Base-by-base conservation (phyloP, 2,797 vertebrate genomes). In the Petrocephalus schoutedeni region DNA sequence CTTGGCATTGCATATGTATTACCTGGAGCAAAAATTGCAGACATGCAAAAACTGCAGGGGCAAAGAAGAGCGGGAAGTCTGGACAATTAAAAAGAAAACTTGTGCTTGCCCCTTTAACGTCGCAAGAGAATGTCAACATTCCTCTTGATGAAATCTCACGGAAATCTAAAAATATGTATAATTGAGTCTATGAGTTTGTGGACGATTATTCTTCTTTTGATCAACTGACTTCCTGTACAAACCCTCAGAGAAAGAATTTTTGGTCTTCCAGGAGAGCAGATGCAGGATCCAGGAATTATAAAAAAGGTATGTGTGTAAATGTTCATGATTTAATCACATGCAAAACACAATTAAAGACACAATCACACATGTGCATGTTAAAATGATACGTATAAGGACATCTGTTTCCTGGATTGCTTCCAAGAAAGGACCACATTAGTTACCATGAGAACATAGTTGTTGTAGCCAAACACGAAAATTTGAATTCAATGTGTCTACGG, bases 181-280 rank as follows among this genome's bases (percentile, higher is more conserved):
- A 51, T 86, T 61, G 58, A 61, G 85, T 61, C 85, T 86, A 21
- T 45, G 85, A 58, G 36, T 64, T 64, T 57, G 53, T 21, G 85
- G 85, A 86, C 57, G 36, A 36, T 61, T 23, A 16, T 45, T 36
- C 32, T 86, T 45, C 58, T 86, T 86, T 86, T 86, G 57, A 86
- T 86, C 85, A 86, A 45, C 57, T 64, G 85, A 86, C 85, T 86
- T 86, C 85, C 85, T 86, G 57, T 64, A 86, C 58, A 86, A 86
- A 61, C 36, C 58, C 85, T 86, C 57, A 67, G 85, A 64, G 32
- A 86, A 64, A 86, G 85, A 86, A 86, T 58, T 61, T 64, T 61
- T 51, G 85, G 85, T 86, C 85, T 86, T 86, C 85, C 85, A 61
- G 85, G 85, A 86, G 32, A 86, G 32, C 53, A 86, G 57, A 86